These are phyloP conservation scores for Epinephelus malabaricus DNA, from an alignment of 2,797 vertebrate species.

Conservation along the genomic window DNA sequence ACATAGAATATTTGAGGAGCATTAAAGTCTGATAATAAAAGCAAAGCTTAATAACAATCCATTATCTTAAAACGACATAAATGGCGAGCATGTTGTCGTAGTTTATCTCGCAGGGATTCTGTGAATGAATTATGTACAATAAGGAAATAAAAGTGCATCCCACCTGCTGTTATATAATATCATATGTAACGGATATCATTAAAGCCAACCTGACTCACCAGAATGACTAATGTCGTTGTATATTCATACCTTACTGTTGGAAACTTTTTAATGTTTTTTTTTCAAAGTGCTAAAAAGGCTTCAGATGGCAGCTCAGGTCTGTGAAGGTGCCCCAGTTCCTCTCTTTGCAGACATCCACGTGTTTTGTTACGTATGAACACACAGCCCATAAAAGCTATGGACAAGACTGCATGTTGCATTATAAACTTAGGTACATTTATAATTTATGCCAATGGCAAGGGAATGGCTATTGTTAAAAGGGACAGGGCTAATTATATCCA, in stretches of 20 bases:
- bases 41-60: too few relatives aligned
- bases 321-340: constrained; percentile 2
- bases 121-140: background rate
- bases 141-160: background rate
- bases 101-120: background rate
- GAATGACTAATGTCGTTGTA: background rate
- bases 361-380: constrained; percentile 15
- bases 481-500: constrained; percentile 1
- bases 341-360: background rate
- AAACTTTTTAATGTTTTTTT: constrained; percentile 21
- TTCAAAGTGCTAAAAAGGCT: background rate
- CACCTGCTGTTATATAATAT: background rate
- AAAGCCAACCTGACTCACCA: background rate
- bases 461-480: background rate
- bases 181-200: constrained; percentile 1
- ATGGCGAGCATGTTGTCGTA: background rate
- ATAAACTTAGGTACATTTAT: constrained; percentile 14
- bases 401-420: background rate
- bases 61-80: background rate
- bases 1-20: background rate
- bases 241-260: background rate
- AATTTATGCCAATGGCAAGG: background rate
- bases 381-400: constrained; percentile 23
- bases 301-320: background rate
- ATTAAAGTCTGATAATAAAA: too few relatives aligned